phyloP scores from a whole-genome alignment of 2,113 vertebrate genomes.

The Podarcis raffonei region DNA sequence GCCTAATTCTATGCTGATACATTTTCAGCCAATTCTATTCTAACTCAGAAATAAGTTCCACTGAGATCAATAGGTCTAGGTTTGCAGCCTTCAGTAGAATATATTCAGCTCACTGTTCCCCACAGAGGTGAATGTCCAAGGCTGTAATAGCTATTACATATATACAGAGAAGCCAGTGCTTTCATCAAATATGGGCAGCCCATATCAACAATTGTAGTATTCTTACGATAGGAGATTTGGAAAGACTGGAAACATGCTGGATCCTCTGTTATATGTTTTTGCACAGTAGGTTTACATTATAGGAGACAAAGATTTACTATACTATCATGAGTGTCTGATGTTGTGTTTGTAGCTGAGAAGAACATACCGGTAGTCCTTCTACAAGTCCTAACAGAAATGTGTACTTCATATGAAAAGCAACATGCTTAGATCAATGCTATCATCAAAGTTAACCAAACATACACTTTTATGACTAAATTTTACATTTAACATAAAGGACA shows the following conservation, averaged over 20 bases:
- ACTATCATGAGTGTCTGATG: not conserved
- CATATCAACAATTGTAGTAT: not conserved
- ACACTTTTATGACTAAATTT: not conserved
- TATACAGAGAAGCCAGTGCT: not conserved
- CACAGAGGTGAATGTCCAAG: not conserved
- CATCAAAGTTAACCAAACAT: accelerated
- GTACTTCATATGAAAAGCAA: not conserved
- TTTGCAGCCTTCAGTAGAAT: not conserved
- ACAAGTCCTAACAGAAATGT: not conserved
- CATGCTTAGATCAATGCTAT: not conserved
- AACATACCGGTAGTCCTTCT: not conserved
- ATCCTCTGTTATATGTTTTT: not conserved
- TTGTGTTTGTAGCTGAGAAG: not conserved
- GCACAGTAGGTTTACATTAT: not conserved
- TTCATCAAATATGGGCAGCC: not conserved
- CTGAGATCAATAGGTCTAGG: not conserved
- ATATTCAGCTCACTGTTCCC: not conserved
- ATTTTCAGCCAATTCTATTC: too few species aligned
- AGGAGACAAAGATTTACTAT: not conserved
- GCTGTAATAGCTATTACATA: not conserved
- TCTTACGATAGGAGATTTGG: not conserved
- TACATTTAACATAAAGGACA: not conserved
- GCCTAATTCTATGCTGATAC: not conserved
- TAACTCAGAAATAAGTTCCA: not conserved
- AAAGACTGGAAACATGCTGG: not conserved